phyloP scores from a whole-genome alignment of 2,888 invertebrate genomes.

The Candidula unifasciata region DNA sequence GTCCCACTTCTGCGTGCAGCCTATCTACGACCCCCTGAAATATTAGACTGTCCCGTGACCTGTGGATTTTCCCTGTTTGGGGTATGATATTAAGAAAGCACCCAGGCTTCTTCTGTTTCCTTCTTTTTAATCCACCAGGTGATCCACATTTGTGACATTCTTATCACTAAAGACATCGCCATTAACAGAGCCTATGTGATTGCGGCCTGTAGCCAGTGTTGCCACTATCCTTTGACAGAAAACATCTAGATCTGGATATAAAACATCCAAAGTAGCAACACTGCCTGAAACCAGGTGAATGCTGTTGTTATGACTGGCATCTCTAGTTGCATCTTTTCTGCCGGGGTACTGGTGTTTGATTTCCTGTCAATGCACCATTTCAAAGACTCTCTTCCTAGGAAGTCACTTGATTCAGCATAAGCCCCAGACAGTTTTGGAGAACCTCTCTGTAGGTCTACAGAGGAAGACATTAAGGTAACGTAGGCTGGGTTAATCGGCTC shows the following conservation, averaged over 20 bases:
- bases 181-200: neutral
- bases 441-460: neutral
- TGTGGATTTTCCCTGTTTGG: too few species aligned
- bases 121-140: constrained; percentile 29
- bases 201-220: neutral
- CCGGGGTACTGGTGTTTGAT: neutral
- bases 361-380: constrained; percentile 48
- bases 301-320: neutral
- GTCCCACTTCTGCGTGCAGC: too few species aligned
- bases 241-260: too few species aligned
- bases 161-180: neutral
- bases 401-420: neutral
- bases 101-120: too few species aligned
- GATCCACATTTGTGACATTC: constrained; percentile 21
- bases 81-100: too few species aligned
- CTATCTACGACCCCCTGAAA: too few species aligned
- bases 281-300: too few species aligned
- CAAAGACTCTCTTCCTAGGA: neutral
- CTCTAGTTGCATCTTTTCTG: neutral
- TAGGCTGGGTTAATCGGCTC: too few species aligned
- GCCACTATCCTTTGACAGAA: too few species aligned
- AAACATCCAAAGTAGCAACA: too few species aligned
- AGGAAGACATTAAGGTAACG: neutral
- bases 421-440: neutral
- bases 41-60: too few species aligned